Percentiles rank a stretch among this genome's conserved stretches.
phyloP scores from a whole-genome alignment of 2,888 invertebrate species.

The Epistrophe eligans region DNA sequence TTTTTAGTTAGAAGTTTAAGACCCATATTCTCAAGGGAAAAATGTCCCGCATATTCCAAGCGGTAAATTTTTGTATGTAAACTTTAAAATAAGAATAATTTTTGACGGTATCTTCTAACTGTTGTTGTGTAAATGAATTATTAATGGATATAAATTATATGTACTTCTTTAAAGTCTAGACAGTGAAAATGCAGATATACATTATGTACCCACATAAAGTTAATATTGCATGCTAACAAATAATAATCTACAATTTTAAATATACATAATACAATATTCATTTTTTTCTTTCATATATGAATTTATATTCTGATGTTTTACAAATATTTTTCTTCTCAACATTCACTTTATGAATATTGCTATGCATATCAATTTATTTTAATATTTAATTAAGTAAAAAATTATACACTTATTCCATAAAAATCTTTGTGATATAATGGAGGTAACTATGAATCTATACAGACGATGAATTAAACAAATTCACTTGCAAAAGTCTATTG shows the following conservation, averaged over 20 bases:
- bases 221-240: constrained; percentile 1
- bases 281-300: background rate
- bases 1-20: no score
- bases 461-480: background rate
- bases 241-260: background rate
- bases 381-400: background rate
- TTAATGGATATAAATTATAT: no score
- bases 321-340: background rate
- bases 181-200: no score
- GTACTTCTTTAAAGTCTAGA: background rate
- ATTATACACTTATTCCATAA: background rate
- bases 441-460: no score
- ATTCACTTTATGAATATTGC: background rate
- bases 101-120: no score
- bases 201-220: no score
- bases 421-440: background rate
- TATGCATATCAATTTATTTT: background rate
- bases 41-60: no score
- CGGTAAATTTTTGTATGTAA: no score
- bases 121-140: no score
- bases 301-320: no score
- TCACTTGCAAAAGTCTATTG: background rate
- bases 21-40: no score
- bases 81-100: no score
- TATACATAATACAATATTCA: background rate